A percentile compares a stretch with the other conserved stretches of the same genome.
Evolutionary conservation across 2,113 vertebrate species (phyloP).

Genomic region (Cebidichthys violaceus): DNA sequence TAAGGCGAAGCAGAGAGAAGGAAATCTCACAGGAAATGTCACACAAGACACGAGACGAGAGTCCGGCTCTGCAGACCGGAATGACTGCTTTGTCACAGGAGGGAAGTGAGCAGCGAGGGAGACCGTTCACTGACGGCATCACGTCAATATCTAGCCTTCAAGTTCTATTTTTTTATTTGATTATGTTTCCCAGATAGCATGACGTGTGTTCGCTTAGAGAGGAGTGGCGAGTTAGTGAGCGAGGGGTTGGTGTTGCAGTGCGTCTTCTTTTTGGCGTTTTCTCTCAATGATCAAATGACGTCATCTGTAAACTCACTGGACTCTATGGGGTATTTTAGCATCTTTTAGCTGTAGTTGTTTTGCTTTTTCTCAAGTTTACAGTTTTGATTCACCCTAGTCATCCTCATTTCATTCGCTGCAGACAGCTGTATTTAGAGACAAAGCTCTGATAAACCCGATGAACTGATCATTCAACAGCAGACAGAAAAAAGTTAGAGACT

Average conservation of each 20-base stretch:
- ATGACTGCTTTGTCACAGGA: constrained; percentile 4
- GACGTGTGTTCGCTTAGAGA: neutral
- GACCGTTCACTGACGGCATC: neutral
- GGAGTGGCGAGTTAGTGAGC: neutral
- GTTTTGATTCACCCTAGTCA: neutral
- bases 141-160: neutral
- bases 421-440: neutral
- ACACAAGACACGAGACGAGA: constrained; percentile 26
- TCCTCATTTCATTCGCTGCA: neutral
- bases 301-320: too few relatives aligned
- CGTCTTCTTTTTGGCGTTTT: neutral
- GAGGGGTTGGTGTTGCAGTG: neutral
- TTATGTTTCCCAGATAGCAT: neutral
- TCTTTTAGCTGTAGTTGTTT: neutral
- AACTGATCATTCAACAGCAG: neutral
- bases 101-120: constrained; percentile 27
- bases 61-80: constrained; percentile 39
- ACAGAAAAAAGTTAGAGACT: neutral
- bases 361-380: neutral
- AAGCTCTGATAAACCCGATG: neutral
- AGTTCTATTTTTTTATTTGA: constrained; percentile 11
- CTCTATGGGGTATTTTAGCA: neutral
- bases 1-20: neutral
- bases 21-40: constrained; percentile 41
- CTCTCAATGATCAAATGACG: neutral